phyloP scores from a whole-genome alignment of 92 coral and sea anemone genomes.

The Heteractis magnifica region DNA sequence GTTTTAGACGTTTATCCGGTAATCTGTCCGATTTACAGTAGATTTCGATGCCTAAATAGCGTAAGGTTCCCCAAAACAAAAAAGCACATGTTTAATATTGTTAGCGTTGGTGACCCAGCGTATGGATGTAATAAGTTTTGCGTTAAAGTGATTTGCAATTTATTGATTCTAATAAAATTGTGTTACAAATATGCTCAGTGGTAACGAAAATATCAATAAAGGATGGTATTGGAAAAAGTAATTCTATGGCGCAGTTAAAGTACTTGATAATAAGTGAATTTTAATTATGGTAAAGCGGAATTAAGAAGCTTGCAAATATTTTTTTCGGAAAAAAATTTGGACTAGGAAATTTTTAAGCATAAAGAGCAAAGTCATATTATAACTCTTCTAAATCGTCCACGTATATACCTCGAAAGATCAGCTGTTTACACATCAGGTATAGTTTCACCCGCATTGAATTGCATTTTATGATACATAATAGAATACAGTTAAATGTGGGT shows the following conservation, averaged over 20 bases:
- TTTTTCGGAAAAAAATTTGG: no score
- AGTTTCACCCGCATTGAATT: background rate
- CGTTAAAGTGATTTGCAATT: background rate
- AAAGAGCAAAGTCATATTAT: no score
- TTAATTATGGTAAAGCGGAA: background rate
- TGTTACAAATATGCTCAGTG: no score
- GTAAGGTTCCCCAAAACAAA: background rate
- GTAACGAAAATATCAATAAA: no score
- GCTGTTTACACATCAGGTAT: background rate
- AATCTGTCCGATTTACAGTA: background rate
- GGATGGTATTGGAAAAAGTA: background rate
- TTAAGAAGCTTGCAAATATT: background rate
- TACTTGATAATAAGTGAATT: background rate
- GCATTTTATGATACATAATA: background rate
- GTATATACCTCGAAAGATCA: background rate
- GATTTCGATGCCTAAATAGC: background rate
- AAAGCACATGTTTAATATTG: background rate
- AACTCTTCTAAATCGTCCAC: no score
- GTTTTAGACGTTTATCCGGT: background rate
- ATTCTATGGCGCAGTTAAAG: background rate
- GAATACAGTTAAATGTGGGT: background rate
- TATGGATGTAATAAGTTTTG: background rate
- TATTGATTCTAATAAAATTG: no score
- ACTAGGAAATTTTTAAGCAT: no score
- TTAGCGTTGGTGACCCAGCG: background rate